Base-by-base conservation (phyloP, 2,113 vertebrate genomes). In the rat (Rattus norvegicus) region DNA sequence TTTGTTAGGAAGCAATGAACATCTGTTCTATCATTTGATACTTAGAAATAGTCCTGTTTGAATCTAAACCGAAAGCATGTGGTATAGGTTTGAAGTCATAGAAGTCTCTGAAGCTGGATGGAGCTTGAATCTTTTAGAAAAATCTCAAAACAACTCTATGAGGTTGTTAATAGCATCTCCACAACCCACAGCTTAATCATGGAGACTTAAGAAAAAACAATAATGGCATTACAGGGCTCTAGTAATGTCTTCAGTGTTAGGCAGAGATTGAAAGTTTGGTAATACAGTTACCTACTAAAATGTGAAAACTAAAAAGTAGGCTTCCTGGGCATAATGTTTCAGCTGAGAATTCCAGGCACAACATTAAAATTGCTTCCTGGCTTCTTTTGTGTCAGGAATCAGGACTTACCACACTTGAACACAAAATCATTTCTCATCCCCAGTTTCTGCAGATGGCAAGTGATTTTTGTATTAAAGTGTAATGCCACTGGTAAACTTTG, bases 401-500 rank as follows among this genome's bases (percentile, higher is more conserved):
- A 59, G 61, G 16, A 75, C 2, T 59, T 33, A 5, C 7, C 72
- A 63, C 5, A 39, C 20, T 91, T 33, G 19, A 94, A 97, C 92
- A 91, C 81, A 75, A 80, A 91, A 95, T 14, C 39, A 77, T 76
- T 83, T 81, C 14, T 88, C 47, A 79, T 90, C 69, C 13, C 24
- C 33, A 63, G 63, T 85, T 69, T 97, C 73, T 89, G 47, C 63
- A 95, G 69, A 79, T 92, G 67, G 39, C 36, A 87, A 47, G 84
- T 93, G 54, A 92, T 86, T 83, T 84, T 87, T 79, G 95, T 59
- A 95, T 80, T 92, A 87, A 77, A 75, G 4, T 7, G 24, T 65
- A 59, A 81, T 16, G 52, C 17, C 49, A 90, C 43, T 47, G 16
- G 3, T 52, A 91, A 79, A 7, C 16, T 70, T 13, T 26, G 43